These are phyloP conservation scores for Aurelia sp. DNA, from an alignment of 30 jellyfish, hydroid and myxozoan genomes.

Conservation along the genomic window DNA sequence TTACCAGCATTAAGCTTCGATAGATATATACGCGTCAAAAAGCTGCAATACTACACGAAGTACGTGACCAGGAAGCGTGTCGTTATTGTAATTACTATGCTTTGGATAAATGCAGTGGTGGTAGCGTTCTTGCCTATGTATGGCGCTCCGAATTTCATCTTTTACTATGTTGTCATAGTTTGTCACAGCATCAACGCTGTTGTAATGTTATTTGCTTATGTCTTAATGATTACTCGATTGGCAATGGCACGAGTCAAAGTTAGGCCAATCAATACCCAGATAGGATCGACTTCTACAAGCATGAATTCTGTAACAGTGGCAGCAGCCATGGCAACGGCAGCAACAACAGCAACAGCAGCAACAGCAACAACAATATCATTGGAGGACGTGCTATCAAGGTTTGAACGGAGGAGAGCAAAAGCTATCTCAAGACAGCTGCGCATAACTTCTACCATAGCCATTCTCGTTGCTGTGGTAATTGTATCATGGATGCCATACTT, in stretches of 20 bases:
- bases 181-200: neutral
- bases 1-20: neutral
- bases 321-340: neutral
- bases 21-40: neutral
- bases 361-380: neutral
- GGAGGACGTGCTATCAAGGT: neutral
- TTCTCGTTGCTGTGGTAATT: neutral
- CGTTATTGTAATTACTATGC: neutral
- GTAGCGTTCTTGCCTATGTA: neutral
- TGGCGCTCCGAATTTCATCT: neutral
- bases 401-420: no score
- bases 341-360: neutral
- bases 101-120: neutral
- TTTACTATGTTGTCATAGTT: neutral
- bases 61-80: neutral
- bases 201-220: neutral
- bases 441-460: neutral
- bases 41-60: neutral
- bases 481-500: neutral
- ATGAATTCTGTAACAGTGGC: neutral
- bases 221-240: neutral
- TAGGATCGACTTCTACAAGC: no score
- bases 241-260: neutral
- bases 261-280: no score
- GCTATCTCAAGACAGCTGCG: neutral